phyloP scores from a whole-genome alignment of 2,113 vertebrate species.

The Arothron firmamentum region DNA sequence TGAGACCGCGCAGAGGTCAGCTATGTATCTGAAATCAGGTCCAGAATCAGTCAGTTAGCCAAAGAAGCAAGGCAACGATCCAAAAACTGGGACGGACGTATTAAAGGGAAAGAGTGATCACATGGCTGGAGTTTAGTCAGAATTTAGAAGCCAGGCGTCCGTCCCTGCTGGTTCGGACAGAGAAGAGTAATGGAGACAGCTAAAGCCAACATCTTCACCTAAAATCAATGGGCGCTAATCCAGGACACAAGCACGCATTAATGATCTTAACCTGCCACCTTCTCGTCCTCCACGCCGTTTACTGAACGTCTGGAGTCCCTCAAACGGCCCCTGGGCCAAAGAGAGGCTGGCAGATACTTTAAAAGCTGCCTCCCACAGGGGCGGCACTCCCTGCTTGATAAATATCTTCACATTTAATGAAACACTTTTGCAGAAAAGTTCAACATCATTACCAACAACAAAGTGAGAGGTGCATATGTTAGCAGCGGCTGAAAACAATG shows the following conservation, averaged over 20 bases:
- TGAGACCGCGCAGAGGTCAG: no score
- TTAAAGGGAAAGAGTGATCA: slow-evolving; percentile 13
- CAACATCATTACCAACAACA: slow-evolving; percentile 39
- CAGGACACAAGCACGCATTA: slow-evolving; percentile 48
- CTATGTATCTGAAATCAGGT: no score
- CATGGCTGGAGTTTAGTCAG: slow-evolving; percentile 11
- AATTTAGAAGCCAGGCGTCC: slow-evolving; percentile 35
- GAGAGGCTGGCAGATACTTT: background rate
- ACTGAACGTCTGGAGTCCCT: slow-evolving; percentile 2
- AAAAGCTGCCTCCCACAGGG: slow-evolving; percentile 1
- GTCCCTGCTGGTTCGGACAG: background rate
- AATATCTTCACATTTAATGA: slow-evolving; percentile 42
- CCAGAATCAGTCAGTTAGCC: background rate
- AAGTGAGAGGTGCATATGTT: slow-evolving; percentile 50
- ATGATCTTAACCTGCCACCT: slow-evolving; percentile 47
- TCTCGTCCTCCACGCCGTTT: slow-evolving; percentile 6
- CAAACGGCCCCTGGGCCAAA: background rate
- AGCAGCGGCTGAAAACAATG: slow-evolving; percentile 40
- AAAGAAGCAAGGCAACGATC: background rate
- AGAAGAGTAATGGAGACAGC: slow-evolving; percentile 47
- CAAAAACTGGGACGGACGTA: background rate
- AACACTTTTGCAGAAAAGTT: slow-evolving; percentile 41
- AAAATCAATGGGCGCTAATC: slow-evolving; percentile 57
- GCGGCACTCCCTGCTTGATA: slow-evolving; percentile 9
- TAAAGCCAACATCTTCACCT: slow-evolving; percentile 46